Evolutionary conservation across 2,888 invertebrate genomes (phyloP), one percentile per base, ranked within the genome.

Genomic region (Tricholauxania praeusta): DNA sequence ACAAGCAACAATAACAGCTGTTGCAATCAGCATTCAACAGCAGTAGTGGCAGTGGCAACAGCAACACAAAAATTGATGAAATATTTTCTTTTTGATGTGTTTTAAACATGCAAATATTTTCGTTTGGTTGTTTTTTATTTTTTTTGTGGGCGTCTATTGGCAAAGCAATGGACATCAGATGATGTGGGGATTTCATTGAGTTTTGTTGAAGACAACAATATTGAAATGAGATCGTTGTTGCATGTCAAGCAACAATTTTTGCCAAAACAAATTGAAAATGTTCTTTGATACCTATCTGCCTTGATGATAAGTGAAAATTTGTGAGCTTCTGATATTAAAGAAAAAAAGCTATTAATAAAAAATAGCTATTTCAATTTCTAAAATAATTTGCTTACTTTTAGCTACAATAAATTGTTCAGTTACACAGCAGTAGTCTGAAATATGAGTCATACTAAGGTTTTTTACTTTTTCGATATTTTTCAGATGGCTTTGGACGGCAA

Each of bases 401-500:
- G 10, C 10, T 10, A 39, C 10, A 39, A 39, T 1, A 39, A 39
- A 7, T 39, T 39, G 6, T 39, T 39, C 10, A 39, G 39, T 39
- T 4, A 28, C 28, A 39, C 10, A 2, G 10, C 7, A 39, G 17
- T 19, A 28, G 32, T 51, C 15, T 55, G n/a, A 17, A 67, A 53
- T 19, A 12, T 47, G 22, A 47, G 28, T 51, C 28, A 63, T 47
- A 71, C 62, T 73, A 28, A 10, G 52, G 14, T 22, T 52, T 59
- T 39, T 28, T 72, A 14, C 28, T 65, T 15, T 67, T 60, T 15
- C 57, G 69, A 77, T 79, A 77, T 70, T 59, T 83, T 83, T 22
- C 86, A 90, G 90, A 88, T 87, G 87, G 89, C 88, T 81, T 90
- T 91, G 88, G 91, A 91, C 85, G 89, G 90, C 71, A 91, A 91